Evolutionary conservation across 2,797 vertebrate genomes (phyloP).

Genomic region (Bryconaethiops microstoma): DNA sequence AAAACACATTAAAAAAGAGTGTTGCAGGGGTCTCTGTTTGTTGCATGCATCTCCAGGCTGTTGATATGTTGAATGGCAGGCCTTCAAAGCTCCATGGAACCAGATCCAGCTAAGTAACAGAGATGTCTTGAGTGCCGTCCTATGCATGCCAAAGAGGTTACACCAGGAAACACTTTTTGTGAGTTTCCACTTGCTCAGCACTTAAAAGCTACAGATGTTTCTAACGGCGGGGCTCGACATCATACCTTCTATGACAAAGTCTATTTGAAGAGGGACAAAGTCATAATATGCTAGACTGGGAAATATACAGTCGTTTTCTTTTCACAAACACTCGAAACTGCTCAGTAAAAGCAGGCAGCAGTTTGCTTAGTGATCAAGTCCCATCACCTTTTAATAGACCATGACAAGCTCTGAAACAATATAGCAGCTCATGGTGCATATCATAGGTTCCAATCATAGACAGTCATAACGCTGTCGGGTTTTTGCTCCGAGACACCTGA

Average conservation of each 20-base stretch:
- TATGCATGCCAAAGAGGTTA: conserved; percentile 82
- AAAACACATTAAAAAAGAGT: background rate
- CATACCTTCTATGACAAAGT: conserved; percentile 51
- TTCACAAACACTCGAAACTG: background rate
- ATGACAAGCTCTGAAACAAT: conserved; percentile 13
- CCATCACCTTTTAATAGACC: conserved; percentile 9
- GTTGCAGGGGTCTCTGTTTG: conserved; percentile 20
- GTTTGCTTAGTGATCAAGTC: background rate
- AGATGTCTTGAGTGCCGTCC: conserved; percentile 78
- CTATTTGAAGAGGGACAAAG: conserved; percentile 6
- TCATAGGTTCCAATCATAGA: background rate
- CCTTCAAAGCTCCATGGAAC: conserved; percentile 75
- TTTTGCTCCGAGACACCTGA: conserved; percentile 15
- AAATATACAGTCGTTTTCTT: background rate
- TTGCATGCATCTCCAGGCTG: conserved; percentile 55
- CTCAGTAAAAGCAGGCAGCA: background rate
- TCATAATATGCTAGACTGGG: too few species aligned
- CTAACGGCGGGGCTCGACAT: conserved; percentile 33
- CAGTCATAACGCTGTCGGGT: background rate
- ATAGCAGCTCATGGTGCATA: conserved; percentile 54
- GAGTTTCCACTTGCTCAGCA: conserved; percentile 86
- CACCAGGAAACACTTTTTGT: conserved; percentile 83
- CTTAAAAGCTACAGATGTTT: conserved; percentile 63
- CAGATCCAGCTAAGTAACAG: conserved; percentile 78
- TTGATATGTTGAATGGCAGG: conserved; percentile 72